phyloP scores from a whole-genome alignment of 2,113 vertebrate species.

The Eptesicus fuscus region DNA sequence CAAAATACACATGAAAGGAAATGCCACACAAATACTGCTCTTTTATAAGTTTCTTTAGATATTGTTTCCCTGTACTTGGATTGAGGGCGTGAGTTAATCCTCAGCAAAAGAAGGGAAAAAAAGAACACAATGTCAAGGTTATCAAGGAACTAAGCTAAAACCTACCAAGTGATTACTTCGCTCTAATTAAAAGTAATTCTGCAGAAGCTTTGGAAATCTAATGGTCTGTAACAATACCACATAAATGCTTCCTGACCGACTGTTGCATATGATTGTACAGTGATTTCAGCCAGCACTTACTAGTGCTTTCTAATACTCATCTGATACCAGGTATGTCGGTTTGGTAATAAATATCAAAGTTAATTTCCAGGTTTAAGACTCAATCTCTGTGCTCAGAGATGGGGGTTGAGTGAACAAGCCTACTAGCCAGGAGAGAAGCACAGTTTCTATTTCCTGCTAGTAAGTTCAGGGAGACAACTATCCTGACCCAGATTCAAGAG shows the following conservation, averaged over 20 bases:
- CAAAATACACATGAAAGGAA: neutral
- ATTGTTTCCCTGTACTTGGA: neutral
- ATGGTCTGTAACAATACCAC: slow-evolving; percentile 7
- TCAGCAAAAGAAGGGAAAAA: neutral
- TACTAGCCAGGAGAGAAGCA: neutral
- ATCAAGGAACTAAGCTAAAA: slow-evolving; percentile 8
- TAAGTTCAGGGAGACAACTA: neutral
- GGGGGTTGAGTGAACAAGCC: neutral
- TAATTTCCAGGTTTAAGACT: neutral
- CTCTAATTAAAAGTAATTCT: slow-evolving; percentile 46
- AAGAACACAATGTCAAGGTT: neutral
- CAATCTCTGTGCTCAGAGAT: neutral
- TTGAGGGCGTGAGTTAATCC: neutral
- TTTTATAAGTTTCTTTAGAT: neutral
- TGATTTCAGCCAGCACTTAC: neutral
- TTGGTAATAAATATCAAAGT: neutral
- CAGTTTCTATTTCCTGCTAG: neutral
- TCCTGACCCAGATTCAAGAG: neutral
- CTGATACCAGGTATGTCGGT: neutral
- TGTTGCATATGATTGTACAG: neutral
- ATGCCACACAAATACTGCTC: neutral
- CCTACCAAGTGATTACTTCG: neutral
- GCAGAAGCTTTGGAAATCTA: slow-evolving; percentile 26
- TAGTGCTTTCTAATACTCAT: neutral
- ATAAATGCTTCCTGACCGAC: neutral